A percentile compares a stretch with the other conserved stretches of the same genome.
phyloP scores from a whole-genome alignment of 1,140 invertebrate species.

The Camponotus pennsylvanicus region DNA sequence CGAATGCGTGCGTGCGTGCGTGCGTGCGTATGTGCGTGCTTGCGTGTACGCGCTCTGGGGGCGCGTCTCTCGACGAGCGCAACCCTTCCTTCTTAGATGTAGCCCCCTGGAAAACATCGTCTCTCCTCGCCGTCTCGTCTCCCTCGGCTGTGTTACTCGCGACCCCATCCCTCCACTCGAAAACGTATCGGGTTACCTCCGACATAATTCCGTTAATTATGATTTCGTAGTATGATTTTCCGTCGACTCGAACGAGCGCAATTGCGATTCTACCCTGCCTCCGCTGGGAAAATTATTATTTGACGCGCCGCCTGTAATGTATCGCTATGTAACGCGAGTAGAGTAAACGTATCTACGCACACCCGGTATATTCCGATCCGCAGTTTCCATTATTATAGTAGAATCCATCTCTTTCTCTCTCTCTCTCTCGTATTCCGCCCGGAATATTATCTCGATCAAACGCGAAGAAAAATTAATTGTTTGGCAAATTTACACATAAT shows the following conservation, averaged over 20 bases:
- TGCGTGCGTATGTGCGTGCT: slow-evolving; percentile 35
- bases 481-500: neutral
- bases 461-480: neutral
- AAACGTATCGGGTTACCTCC: slow-evolving; percentile 81
- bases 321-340: slow-evolving; percentile 39
- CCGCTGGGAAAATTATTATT: slow-evolving; percentile 46
- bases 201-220: slow-evolving; percentile 85
- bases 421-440: neutral
- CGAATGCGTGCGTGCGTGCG: slow-evolving; percentile 53
- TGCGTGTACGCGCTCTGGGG: slow-evolving; percentile 50
- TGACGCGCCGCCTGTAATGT: slow-evolving; percentile 17
- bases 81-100: slow-evolving; percentile 83
- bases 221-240: slow-evolving; percentile 83
- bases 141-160: slow-evolving; percentile 40
- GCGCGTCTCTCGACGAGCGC: slow-evolving; percentile 65
- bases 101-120: slow-evolving; percentile 71
- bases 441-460: neutral
- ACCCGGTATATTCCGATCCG: neutral
- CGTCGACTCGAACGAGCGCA: slow-evolving; percentile 32
- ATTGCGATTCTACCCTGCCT: slow-evolving; percentile 15
- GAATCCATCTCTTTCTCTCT: neutral
- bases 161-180: slow-evolving; percentile 57
- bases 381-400: neutral
- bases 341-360: neutral
- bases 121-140: slow-evolving; percentile 38